Evolutionary conservation across 1,140 invertebrate genomes (phyloP), one percentile per base, ranked within the genome.

Genomic region (Eurosta solidaginis): DNA sequence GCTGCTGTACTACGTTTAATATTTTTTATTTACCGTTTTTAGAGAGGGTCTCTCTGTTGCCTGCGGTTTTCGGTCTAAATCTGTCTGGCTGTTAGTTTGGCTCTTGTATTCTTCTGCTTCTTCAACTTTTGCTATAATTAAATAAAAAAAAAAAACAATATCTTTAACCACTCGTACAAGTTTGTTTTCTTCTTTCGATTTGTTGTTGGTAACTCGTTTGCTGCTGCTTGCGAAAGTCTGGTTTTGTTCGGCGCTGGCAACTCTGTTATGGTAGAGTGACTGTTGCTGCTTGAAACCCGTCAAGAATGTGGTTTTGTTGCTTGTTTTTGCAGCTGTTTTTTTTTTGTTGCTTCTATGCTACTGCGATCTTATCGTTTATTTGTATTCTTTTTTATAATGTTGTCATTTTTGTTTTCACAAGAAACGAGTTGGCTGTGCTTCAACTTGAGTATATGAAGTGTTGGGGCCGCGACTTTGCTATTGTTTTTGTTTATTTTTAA

Each of bases 321-420:
- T 17, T 40, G 5, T 4, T 52, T 52, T 3, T 22, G 7, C 7
- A 17, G 45, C n/a, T 49, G n/a, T 25, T 25, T 5, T 52, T 52
- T 52, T 52, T 52, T 22, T 52, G 10, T 54, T 40, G 36, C 59
- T 29, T 40, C 59, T 68, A 17, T 33, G 33, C 33, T 36, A n/a
- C n/a, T 33, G n/a, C 22, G 59, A 68, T 68, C 33, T 68, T 68
- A 17, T 40, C 27, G 14, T 20, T 14, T n/a, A n/a, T n/a, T n/a
- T n/a, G n/a, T n/a, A n/a, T n/a, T 40, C 54, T 36, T 10, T 36
- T 36, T n/a, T 68, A 20, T 22, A 27, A n/a, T 68, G 36, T 42
- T 68, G 59, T 68, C 59, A 40, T 68, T 68, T 68, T 68, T 68
- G n/a, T 68, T 68, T 68, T 68, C 59, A 68, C 59, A 68, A 68